Evolutionary conservation across 1,140 invertebrate genomes (phyloP).

Genomic region (Hylaeus anthracinus): DNA sequence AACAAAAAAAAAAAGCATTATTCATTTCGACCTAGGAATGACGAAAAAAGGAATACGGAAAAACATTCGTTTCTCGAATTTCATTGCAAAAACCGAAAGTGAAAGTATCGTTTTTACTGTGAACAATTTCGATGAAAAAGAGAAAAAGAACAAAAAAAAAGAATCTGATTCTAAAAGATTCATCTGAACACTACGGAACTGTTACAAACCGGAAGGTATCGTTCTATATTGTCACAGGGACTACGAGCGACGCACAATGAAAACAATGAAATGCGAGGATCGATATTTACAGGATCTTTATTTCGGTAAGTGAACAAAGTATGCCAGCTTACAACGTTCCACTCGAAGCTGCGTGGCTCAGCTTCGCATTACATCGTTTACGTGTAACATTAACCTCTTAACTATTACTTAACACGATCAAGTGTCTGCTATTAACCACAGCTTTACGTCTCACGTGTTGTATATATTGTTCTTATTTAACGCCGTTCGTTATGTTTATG

Average conservation of each 20-base stretch:
- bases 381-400: constrained; percentile 51
- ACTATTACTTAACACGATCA: constrained; percentile 40
- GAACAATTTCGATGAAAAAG: too few species aligned
- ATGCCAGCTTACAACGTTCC: constrained; percentile 60
- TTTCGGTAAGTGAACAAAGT: constrained; percentile 60
- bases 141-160: too few species aligned
- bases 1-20: too few species aligned
- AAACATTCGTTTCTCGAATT: too few species aligned
- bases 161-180: too few species aligned
- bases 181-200: too few species aligned
- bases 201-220: too few species aligned
- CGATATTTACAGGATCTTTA: constrained; percentile 61
- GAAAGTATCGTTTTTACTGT: too few species aligned
- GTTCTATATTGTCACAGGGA: too few species aligned
- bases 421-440: constrained; percentile 41
- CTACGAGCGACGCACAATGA: not conserved
- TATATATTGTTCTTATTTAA: constrained; percentile 28
- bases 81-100: too few species aligned
- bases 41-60: too few species aligned
- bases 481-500: constrained; percentile 29
- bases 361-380: constrained; percentile 37
- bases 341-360: constrained; percentile 23
- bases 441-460: constrained; percentile 8
- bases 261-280: not conserved
- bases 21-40: too few species aligned